Base-by-base conservation (phyloP, 2,113 vertebrate genomes). In the Onychostoma macrolepis region DNA sequence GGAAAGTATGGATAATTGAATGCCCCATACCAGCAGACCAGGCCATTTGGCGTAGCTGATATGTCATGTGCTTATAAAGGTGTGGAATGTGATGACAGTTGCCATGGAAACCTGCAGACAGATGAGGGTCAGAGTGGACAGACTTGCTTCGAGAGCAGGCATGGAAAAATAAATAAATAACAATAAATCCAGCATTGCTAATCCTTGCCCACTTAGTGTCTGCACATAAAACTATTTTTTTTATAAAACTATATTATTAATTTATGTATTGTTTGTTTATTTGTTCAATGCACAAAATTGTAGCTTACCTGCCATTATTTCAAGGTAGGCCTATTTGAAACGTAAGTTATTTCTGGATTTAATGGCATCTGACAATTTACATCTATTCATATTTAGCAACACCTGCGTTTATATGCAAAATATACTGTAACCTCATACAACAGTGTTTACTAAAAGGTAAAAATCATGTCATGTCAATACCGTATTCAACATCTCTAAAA, bases 71-170 rank as follows among this genome's bases (percentile, higher is more conserved):
- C 48, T 76, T 38, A 45, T 63, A 85, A 85, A 87, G 41, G 30
- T 87, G 56, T 87, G 84, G 84, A 63, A 83, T 84, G 50, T 69
- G 58, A 36, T 81, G 84, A 78, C 72, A 82, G 88, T 83, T 85
- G 48, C 72, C 72, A 85, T 89, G 78, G 71, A 33, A 85, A 83
- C 61, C 30, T 50, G 41, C 61, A 65, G 77, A 28, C 6, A 58
- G 45, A 77, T 67, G 77, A 65, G 48, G 88, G 72, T 83, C 83
- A 78, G 78, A 48, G 36, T 72, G 28, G 83, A 72, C 71, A 50
- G 50, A 85, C 26, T 63, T 69, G 45, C 30, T 65, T 76, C 2
- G 36, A 80, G 43, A 76, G 77, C 82, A 69, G 30, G 41, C 33
- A 71, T 71, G 19, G 2, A 72, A 36, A 38, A 67, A 53, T 21